Base-by-base conservation (phyloP, 2,113 vertebrate species). In the Cyanoramphus novaezelandiae region DNA sequence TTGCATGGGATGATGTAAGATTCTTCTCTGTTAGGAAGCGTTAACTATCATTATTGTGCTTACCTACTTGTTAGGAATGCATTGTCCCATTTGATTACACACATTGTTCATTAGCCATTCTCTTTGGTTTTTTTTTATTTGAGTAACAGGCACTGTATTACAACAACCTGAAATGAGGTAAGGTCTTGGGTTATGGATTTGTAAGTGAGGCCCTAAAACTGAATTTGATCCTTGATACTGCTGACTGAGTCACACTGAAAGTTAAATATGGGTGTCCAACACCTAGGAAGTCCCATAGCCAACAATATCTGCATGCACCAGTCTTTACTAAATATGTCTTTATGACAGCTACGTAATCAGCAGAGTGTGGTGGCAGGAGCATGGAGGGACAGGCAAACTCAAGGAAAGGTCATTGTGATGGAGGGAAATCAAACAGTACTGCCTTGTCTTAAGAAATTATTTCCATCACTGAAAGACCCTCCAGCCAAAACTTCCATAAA, bases 281-380 rank as follows among this genome's bases (percentile, higher is more conserved):
- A 29, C 24, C n/a, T 47, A 13, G 11, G 10, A 60, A 67, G 25
- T 72, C 3, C 17, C 18, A 19, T 18, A 13, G 4, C 5, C 25
- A 41, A 3, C 4, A n/a, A 20, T 0, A 0, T n/a, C n/a, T 75
- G 43, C 87, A 23, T 17, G 29, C 11, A 29, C 4, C 13, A 53
- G 8, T 74, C 7, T 71, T 92, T 68, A 59, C 14, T 78, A 49
- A 52, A 43, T 20, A 25, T 19, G 6, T 33, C n/a, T 75, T 93
- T 68, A 55, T 17, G 21, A 59, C 7, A 41, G 17, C 17, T 91
- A 8, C 7, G 25, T 19, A 64, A 55, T 17, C n/a, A 80, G 39
- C 4, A 86, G 83, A 82, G 1, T 6, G n/a, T 13, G 29, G 35
- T 4, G 16, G 44, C 35, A 83, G 43, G 28, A 68, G 4, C 28